These are phyloP conservation scores for Neoarius graeffei DNA, from an alignment of 2,113 vertebrate species.

Conservation along the genomic window DNA sequence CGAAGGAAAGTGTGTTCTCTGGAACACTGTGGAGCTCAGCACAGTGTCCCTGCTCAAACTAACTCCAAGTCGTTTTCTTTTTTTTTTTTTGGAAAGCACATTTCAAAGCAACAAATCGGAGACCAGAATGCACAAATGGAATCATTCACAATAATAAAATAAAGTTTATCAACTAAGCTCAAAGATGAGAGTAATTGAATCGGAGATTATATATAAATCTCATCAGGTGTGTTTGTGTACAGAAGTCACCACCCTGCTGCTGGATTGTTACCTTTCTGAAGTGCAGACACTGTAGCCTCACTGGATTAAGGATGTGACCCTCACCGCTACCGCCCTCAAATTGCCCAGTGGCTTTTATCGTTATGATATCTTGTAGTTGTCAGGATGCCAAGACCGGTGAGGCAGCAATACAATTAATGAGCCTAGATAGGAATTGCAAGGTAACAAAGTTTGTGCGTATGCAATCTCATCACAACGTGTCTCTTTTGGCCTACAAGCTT, in stretches of 20 bases:
- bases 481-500: constrained; percentile 12
- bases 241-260: neutral
- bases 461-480: constrained; percentile 30
- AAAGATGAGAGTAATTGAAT: no score
- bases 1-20: neutral
- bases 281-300: neutral
- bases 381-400: constrained; percentile 23
- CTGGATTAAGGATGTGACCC: neutral
- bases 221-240: neutral
- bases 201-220: neutral
- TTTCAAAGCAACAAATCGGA: no score
- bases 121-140: no score
- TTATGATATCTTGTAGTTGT: constrained; percentile 29
- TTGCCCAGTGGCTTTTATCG: constrained; percentile 33
- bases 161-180: no score
- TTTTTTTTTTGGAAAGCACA: no score
- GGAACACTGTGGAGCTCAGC: neutral
- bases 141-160: no score
- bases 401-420: constrained; percentile 37
- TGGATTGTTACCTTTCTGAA: neutral
- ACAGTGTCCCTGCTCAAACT: neutral
- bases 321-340: neutral
- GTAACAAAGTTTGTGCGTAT: constrained; percentile 17
- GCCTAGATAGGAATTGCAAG: constrained; percentile 23
- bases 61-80: no score